Conservation (phyloP, 2,113 vertebrate species). For the Oreochromis niloticus region DNA sequence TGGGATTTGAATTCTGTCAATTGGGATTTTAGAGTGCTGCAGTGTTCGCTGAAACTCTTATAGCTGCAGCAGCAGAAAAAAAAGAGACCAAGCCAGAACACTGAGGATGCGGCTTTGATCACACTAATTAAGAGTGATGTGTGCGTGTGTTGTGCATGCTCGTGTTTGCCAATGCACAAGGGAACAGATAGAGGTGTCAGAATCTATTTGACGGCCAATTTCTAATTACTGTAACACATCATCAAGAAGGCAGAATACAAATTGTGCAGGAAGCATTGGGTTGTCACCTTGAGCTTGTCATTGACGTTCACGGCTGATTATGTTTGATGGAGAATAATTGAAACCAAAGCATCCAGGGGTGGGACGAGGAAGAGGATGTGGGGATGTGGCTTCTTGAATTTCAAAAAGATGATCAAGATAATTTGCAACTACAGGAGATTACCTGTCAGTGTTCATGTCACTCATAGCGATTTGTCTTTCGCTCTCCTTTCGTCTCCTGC, state of each 20-base stretch:
- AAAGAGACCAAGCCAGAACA: neutral
- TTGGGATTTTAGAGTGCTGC: neutral
- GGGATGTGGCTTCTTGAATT: neutral
- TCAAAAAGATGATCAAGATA: neutral
- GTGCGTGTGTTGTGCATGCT: neutral
- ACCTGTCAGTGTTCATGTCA: neutral
- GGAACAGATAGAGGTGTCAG: slow-evolving; percentile 28
- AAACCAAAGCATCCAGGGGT: neutral
- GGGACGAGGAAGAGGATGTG: neutral
- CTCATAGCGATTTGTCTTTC: neutral
- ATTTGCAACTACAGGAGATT: neutral
- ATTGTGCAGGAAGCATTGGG: slow-evolving; percentile 1
- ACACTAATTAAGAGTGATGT: slow-evolving; percentile 27
- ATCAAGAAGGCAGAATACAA: neutral
- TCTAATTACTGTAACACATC: slow-evolving; percentile 33
- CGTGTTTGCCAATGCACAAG: neutral
- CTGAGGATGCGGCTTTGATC: slow-evolving; percentile 16
- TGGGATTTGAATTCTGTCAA: neutral
- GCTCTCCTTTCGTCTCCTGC: neutral
- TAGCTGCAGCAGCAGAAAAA: neutral
- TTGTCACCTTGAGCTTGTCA: slow-evolving; percentile 38
- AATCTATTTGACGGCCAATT: slow-evolving; percentile 6
- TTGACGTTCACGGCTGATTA: slow-evolving; percentile 31
- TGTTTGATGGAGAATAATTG: slow-evolving; percentile 25
- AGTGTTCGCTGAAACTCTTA: neutral